phyloP scores from a whole-genome alignment of 2,113 vertebrate genomes.

The Zosterops pallidus region DNA sequence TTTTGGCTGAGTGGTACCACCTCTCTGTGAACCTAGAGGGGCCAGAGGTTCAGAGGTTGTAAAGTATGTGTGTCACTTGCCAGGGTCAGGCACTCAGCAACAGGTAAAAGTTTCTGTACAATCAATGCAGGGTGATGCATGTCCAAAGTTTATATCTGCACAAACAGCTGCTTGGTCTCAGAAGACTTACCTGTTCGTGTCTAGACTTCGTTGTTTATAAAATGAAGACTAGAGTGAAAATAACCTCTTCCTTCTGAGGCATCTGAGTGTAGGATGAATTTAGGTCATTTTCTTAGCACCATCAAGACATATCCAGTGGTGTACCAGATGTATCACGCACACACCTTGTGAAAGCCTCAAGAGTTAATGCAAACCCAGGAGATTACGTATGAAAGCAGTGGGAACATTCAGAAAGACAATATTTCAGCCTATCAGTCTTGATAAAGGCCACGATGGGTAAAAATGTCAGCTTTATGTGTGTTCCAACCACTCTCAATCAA shows the following conservation, averaged over 20 bases:
- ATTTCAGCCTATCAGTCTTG: conserved; percentile 29
- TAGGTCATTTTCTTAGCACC: not conserved
- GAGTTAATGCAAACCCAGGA: conserved; percentile 16
- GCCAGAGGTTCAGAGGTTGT: not conserved
- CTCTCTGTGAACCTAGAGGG: not conserved
- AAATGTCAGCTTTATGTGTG: conserved; percentile 32
- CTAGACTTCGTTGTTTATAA: not conserved
- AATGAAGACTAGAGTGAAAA: not conserved
- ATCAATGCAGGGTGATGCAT: not conserved
- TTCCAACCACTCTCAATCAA: conserved; percentile 35
- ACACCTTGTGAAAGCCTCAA: conserved; percentile 10
- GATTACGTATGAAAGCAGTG: not conserved
- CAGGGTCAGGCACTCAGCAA: not conserved
- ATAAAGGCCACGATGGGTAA: not conserved
- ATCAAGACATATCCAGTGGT: not conserved
- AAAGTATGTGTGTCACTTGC: not conserved
- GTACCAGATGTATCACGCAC: not conserved
- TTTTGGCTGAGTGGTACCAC: not conserved
- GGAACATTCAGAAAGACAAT: conserved; percentile 3
- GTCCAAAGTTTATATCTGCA: not conserved
- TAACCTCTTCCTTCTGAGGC: not conserved
- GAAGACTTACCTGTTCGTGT: not conserved
- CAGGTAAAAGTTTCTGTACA: not conserved
- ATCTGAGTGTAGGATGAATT: not conserved
- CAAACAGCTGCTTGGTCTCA: not conserved